Percentiles rank a stretch among this genome's conserved stretches.
Evolutionary conservation across 64 coral and sea anemone species (phyloP).

Genomic region (Stylophora pistillata): DNA sequence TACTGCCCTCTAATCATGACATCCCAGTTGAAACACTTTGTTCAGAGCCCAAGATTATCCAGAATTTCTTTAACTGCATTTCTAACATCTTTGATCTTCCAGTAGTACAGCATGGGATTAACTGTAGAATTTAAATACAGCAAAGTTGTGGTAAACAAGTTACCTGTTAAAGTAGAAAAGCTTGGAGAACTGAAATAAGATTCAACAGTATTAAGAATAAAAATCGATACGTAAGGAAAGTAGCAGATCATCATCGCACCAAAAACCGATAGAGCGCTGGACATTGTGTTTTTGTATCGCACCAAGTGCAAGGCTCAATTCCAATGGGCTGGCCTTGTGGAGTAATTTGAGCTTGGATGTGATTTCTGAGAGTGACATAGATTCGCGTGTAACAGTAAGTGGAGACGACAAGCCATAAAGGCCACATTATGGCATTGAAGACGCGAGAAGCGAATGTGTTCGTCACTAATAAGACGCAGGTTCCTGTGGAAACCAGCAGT

Average conservation of each 20-base stretch:
- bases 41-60: neutral
- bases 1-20: neutral
- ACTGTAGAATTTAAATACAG: neutral
- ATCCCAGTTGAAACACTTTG: neutral
- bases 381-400: neutral
- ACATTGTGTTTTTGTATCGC: neutral
- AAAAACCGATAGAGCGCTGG: neutral
- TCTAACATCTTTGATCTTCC: neutral
- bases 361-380: neutral
- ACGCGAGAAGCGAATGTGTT: neutral
- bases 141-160: neutral
- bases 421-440: neutral
- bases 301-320: neutral
- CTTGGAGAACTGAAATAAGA: neutral
- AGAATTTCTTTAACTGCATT: neutral
- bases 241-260: neutral
- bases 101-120: neutral
- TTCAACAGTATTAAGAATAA: neutral
- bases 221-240: neutral
- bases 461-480: neutral
- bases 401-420: neutral
- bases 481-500: neutral
- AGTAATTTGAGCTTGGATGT: neutral
- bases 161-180: neutral
- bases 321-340: neutral